These are phyloP conservation scores for Spodoptera picta DNA, from an alignment of 2,888 invertebrate genomes.

Conservation along the genomic window DNA sequence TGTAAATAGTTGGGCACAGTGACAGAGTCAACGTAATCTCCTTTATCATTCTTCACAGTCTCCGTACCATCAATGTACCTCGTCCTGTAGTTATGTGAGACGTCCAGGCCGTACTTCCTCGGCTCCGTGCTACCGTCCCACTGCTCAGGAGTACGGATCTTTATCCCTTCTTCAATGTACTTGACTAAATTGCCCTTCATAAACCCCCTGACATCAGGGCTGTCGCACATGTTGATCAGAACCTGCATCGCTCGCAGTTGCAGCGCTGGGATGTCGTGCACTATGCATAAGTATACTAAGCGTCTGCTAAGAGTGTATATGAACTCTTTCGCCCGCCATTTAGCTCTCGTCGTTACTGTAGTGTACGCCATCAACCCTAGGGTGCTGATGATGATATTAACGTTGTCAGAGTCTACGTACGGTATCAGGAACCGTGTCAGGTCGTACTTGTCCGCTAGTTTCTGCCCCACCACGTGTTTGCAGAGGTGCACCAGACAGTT, in stretches of 20 bases:
- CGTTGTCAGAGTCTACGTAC: conserved; percentile 57
- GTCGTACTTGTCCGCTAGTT: conserved; percentile 77
- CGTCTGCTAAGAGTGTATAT: conserved; percentile 65
- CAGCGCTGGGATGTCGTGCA: conserved; percentile 67
- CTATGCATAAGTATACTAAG: conserved; percentile 65
- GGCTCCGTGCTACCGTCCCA: conserved; percentile 81
- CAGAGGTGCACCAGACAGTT: conserved; percentile 79
- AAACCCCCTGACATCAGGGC: conserved; percentile 74
- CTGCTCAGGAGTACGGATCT: conserved; percentile 72
- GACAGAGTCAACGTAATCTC: conserved; percentile 68
- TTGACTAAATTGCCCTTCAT: conserved; percentile 68
- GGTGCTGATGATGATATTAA: conserved; percentile 71
- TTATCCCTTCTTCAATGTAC: conserved; percentile 59
- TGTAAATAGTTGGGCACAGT: conserved; percentile 77
- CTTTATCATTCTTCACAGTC: conserved; percentile 74
- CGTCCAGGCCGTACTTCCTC: conserved; percentile 68
- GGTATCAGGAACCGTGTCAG: conserved; percentile 65
- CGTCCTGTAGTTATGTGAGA: conserved; percentile 77
- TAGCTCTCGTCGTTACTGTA: conserved; percentile 76
- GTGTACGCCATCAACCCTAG: conserved; percentile 73
- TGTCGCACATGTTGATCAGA: conserved; percentile 78
- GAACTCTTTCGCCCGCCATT: conserved; percentile 80
- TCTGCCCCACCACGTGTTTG: conserved; percentile 76
- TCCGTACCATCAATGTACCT: conserved; percentile 73
- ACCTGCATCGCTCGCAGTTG: conserved; percentile 76